Evolutionary conservation across 2,888 invertebrate species (phyloP).

Genomic region (Drosophila merina): DNA sequence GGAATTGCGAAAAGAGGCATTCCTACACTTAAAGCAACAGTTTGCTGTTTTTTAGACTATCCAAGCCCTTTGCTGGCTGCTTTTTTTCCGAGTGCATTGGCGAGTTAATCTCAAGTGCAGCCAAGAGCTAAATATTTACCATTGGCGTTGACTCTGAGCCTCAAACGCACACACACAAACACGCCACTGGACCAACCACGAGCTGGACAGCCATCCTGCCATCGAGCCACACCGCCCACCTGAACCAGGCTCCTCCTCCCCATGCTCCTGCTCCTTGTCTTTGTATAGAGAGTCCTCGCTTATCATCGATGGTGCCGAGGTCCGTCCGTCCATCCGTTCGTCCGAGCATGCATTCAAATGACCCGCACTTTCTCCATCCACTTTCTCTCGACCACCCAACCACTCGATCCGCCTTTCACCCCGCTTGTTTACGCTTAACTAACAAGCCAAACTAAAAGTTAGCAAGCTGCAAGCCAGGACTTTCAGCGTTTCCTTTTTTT

Average conservation of each 20-base stretch:
- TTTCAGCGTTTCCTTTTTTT: slow-evolving; percentile 12
- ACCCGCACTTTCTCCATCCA: slow-evolving; percentile 39
- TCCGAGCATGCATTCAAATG: slow-evolving; percentile 64
- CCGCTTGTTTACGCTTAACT: slow-evolving; percentile 70
- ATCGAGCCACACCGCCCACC: not conserved
- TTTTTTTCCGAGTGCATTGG: slow-evolving; percentile 19
- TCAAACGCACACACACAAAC: slow-evolving; percentile 29
- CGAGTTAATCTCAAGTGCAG: slow-evolving; percentile 77
- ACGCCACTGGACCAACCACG: slow-evolving; percentile 8
- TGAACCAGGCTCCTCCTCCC: slow-evolving; percentile 1
- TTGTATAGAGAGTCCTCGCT: slow-evolving; percentile 55
- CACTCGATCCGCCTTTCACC: slow-evolving; percentile 16
- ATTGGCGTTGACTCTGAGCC: slow-evolving; percentile 55
- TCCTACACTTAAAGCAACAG: not conserved
- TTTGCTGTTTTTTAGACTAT: not conserved
- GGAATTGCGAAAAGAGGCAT: not conserved
- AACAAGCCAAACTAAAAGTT: slow-evolving; percentile 74
- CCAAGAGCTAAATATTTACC: slow-evolving; percentile 78
- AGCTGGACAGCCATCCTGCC: not conserved
- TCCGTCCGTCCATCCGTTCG: slow-evolving; percentile 23
- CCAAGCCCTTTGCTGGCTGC: too few relatives aligned
- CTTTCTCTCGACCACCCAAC: slow-evolving; percentile 14
- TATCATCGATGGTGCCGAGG: slow-evolving; percentile 53
- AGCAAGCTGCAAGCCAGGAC: slow-evolving; percentile 61
- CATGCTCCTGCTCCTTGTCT: slow-evolving; percentile 1